Evolutionary conservation across 2,113 vertebrate genomes (phyloP).

Genomic region (Oceanites oceanicus): DNA sequence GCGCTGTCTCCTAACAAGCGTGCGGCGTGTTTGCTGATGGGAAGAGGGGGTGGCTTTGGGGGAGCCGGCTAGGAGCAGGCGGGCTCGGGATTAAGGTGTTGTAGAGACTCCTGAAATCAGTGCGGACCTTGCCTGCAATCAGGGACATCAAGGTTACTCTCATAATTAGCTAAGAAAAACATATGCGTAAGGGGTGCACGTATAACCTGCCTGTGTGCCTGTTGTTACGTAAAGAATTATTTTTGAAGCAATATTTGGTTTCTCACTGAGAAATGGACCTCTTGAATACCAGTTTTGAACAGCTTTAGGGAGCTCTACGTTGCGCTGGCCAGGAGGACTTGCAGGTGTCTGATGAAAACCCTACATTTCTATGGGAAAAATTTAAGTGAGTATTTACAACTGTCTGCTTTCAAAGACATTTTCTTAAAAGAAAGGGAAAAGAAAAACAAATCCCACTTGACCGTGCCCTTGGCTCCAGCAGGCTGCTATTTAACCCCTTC

Average conservation of each 20-base stretch:
- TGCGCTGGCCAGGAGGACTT: neutral
- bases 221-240: accelerated
- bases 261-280: neutral
- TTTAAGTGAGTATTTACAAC: neutral
- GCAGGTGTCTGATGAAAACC: neutral
- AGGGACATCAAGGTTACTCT: accelerated
- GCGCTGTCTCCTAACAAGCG: neutral
- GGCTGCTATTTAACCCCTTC: neutral
- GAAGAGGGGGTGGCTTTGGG: neutral
- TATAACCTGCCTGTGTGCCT: accelerated
- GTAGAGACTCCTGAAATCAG: neutral
- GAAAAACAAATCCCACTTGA: neutral
- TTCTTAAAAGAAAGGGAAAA: neutral
- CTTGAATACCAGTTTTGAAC: neutral
- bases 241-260: neutral
- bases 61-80: neutral
- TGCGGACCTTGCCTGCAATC: accelerated
- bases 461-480: neutral
- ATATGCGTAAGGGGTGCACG: accelerated
- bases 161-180: neutral
- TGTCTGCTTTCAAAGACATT: neutral
- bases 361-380: neutral
- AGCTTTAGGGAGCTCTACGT: accelerated
- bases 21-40: neutral
- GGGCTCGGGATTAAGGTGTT: neutral